Evolutionary conservation across 2,888 invertebrate genomes (phyloP).

Genomic region (Oeneis ivallda): DNA sequence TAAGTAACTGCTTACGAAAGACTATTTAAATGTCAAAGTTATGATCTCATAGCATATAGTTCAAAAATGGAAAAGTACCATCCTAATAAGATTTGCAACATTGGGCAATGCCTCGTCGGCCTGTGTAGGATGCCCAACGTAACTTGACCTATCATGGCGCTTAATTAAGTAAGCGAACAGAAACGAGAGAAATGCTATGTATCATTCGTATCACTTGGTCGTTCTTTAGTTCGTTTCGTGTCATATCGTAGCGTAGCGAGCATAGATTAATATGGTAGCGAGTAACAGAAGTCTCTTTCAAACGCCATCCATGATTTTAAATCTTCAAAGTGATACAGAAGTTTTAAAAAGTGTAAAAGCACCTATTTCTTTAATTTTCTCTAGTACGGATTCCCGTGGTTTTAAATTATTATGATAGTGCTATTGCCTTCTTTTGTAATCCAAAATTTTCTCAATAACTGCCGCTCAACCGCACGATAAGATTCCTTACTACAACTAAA

Average conservation of each 20-base stretch:
- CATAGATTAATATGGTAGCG: too few relatives aligned
- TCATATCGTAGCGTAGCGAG: too few relatives aligned
- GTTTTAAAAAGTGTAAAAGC: too few relatives aligned
- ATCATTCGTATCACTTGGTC: background rate
- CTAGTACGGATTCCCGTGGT: too few relatives aligned
- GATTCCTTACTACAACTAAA: too few relatives aligned
- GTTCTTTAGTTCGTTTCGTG: background rate
- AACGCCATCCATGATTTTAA: background rate
- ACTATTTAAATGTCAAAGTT: background rate
- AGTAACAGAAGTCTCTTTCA: background rate
- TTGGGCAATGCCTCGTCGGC: constrained; percentile 17
- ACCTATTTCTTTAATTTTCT: background rate
- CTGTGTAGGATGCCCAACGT: constrained; percentile 25
- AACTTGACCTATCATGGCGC: constrained; percentile 40
- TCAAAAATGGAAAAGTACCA: constrained; percentile 13
- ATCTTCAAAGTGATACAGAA: too few relatives aligned
- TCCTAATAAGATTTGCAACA: constrained; percentile 24
- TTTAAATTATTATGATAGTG: too few relatives aligned
- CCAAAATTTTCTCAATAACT: too few relatives aligned
- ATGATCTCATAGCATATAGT: constrained; percentile 4
- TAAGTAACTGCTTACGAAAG: background rate
- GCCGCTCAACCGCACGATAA: too few relatives aligned
- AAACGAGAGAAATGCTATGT: constrained; percentile 11
- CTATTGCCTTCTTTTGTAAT: too few relatives aligned
- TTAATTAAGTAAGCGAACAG: too few relatives aligned